A percentile compares a stretch with the other conserved stretches of the same genome.
These are phyloP conservation scores for Pygocentrus nattereri DNA, from an alignment of 2,797 vertebrate species.

Conservation along the genomic window DNA sequence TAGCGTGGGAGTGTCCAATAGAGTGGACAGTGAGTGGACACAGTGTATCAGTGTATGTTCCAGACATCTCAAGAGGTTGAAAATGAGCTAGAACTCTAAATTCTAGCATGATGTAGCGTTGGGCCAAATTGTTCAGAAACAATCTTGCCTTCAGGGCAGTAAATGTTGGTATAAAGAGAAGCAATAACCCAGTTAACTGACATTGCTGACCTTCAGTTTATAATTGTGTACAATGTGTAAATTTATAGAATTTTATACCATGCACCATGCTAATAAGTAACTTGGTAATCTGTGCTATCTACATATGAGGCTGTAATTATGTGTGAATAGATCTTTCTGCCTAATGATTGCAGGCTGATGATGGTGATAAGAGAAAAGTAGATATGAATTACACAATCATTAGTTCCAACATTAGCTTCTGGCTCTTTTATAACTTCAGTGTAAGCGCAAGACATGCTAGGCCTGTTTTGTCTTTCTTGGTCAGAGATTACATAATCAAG, in stretches of 20 bases:
- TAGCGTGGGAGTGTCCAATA: no score
- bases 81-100: no score
- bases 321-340: background rate
- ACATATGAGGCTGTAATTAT: background rate
- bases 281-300: background rate
- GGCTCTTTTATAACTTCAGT: slow-evolving; percentile 26
- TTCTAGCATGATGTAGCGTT: no score
- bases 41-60: no score
- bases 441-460: background rate
- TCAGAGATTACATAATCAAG: slow-evolving; percentile 48
- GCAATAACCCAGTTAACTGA: slow-evolving; percentile 1
- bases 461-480: slow-evolving; percentile 43
- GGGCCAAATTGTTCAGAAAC: no score
- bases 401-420: slow-evolving; percentile 42
- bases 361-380: background rate
- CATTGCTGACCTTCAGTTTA: background rate
- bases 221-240: background rate
- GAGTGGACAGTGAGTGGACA: no score
- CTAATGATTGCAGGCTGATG: background rate
- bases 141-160: no score
- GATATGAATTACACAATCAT: slow-evolving; percentile 41
- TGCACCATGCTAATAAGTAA: no score
- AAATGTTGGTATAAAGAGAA: background rate
- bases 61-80: no score
- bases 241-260: slow-evolving; percentile 43